Evolutionary conservation across 2,888 invertebrate species (phyloP), one percentile per base, ranked within the genome.

Genomic region (Zygothrica quintamaculata): DNA sequence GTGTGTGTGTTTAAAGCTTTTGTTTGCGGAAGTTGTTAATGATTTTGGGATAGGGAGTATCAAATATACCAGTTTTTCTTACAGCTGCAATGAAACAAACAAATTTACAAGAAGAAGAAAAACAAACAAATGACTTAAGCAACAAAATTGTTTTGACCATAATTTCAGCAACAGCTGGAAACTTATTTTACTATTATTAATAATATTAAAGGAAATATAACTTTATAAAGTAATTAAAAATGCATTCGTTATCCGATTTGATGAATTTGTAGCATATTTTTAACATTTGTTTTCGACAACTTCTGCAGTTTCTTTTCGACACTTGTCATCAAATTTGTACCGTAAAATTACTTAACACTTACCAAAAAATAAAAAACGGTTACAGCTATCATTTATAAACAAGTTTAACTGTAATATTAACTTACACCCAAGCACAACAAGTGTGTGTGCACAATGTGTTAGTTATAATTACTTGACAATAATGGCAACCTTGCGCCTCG

Each of bases 401-500:
- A 22, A 22, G 18, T 40, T 16, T 18, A 16, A 16, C 46, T 22
- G 18, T 22, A 22, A 5, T 22, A 52, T 62, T 44, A 13, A 6
- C 12, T 8, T 36, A 31, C 66, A 65, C 39, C 59, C 47, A 72
- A 36, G 60, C 76, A 52, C 40, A 55, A 55, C 59, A 43, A 26
- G 34, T 40, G 64, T 25, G 55, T 55, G 55, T 59, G 40, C 43
- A 65, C 44, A 59, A 65, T 62, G 62, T 72, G 71, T 65, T 66
- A 66, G 70, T 46, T 59, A 60, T 85, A 85, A 82, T 71, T 68
- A 74, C 65, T 74, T 70, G 77, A 70, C 84, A 86, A 77, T 80
- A 82, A 87, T 73, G 76, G 61, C 84, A 86, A 82, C 82, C 82
- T 82, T 82, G 82, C 69, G 74, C 65, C 85, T 65, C 74, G 57